Evolutionary conservation across 2,113 vertebrate species (phyloP).

Genomic region (Pluvianellus socialis): DNA sequence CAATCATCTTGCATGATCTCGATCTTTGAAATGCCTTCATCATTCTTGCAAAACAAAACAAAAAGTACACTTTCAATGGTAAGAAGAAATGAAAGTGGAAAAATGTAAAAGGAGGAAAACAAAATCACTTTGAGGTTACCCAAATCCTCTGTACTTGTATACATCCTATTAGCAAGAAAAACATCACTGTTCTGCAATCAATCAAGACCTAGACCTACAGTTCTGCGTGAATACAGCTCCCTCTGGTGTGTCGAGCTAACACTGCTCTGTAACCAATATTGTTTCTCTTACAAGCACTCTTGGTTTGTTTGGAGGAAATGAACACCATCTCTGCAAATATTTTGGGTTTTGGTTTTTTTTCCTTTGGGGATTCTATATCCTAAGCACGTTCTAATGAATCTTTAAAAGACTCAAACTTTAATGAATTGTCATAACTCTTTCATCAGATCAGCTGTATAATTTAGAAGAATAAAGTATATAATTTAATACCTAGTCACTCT

Average conservation of each 20-base stretch:
- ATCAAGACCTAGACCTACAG: fast-evolving
- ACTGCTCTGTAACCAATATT: neutral
- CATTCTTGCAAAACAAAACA: neutral
- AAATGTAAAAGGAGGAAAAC: neutral
- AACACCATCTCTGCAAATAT: neutral
- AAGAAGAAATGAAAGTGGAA: neutral
- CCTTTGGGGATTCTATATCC: neutral
- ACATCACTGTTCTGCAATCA: neutral
- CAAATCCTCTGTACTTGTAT: neutral
- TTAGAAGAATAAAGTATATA: neutral
- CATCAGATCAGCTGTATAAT: neutral
- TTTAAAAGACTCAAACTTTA: neutral
- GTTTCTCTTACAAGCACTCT: fast-evolving
- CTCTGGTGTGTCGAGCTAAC: slow-evolving; percentile 19
- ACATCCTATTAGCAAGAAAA: neutral
- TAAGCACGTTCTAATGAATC: neutral
- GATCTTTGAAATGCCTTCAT: neutral
- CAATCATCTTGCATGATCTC: neutral
- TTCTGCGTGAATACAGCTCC: slow-evolving; percentile 37
- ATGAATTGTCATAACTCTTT: neutral
- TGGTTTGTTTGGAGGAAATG: neutral
- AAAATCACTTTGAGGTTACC: neutral
- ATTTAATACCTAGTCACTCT: neutral
- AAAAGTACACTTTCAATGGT: neutral
- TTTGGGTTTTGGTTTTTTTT: neutral